phyloP scores from a whole-genome alignment of 1,140 invertebrate species.

The Drosophila nebulosa region DNA sequence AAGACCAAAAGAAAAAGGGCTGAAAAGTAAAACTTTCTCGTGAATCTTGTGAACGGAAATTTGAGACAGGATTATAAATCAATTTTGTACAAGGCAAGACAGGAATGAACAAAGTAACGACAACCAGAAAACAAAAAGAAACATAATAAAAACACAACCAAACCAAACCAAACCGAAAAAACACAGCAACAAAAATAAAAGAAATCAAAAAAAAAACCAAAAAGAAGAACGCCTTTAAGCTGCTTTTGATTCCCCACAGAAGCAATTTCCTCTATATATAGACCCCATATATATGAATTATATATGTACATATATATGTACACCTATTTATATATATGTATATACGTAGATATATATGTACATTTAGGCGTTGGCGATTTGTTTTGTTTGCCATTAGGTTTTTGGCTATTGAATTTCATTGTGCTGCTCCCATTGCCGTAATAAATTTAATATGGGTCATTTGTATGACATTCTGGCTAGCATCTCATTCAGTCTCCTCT shows the following conservation, averaged over 20 bases:
- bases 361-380: slow-evolving; percentile 63
- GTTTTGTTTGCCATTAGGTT: slow-evolving; percentile 74
- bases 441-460: slow-evolving; percentile 80
- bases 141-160: slow-evolving; percentile 1
- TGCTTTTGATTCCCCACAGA: slow-evolving; percentile 43
- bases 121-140: slow-evolving; percentile 26
- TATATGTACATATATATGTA: slow-evolving; percentile 8
- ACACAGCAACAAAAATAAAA: slow-evolving; percentile 36
- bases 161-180: slow-evolving; percentile 31
- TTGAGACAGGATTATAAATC: slow-evolving; percentile 71
- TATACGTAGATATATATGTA: slow-evolving; percentile 31
- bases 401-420: slow-evolving; percentile 74
- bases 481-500: not conserved
- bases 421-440: slow-evolving; percentile 64
- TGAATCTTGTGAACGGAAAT: slow-evolving; percentile 37
- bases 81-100: slow-evolving; percentile 55
- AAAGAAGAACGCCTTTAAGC: slow-evolving; percentile 50
- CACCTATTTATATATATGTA: slow-evolving; percentile 20
- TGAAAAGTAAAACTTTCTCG: slow-evolving; percentile 25
- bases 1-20: not conserved
- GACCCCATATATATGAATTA: slow-evolving; percentile 3
- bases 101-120: slow-evolving; percentile 46
- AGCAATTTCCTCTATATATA: slow-evolving; percentile 29
- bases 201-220: slow-evolving; percentile 26
- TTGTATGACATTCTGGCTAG: slow-evolving; percentile 69